Conservation (phyloP, 1,140 invertebrate species). For the Diachasma alloeum region DNA sequence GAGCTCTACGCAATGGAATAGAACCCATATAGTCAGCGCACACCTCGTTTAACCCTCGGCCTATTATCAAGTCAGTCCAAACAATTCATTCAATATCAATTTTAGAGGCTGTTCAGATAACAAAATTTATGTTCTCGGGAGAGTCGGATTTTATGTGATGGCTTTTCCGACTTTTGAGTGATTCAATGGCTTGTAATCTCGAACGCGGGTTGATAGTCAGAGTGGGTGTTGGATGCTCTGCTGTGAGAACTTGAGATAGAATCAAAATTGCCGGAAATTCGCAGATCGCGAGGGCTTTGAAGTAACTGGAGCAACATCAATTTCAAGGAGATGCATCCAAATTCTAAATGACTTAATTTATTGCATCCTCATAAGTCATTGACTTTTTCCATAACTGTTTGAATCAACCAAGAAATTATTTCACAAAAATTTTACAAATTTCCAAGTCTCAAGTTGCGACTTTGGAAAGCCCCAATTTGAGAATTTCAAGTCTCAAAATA, state of each 20-base stretch:
- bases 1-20: neutral
- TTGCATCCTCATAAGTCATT: too few relatives aligned
- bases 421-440: too few relatives aligned
- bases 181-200: neutral
- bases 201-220: neutral
- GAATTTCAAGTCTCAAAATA: too few relatives aligned
- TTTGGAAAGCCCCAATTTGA: too few relatives aligned
- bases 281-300: too few relatives aligned
- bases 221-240: neutral
- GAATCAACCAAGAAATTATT: too few relatives aligned
- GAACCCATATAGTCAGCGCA: neutral
- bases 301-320: too few relatives aligned
- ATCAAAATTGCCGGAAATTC: neutral
- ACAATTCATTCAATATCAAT: constrained; percentile 4
- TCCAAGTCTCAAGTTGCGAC: too few relatives aligned
- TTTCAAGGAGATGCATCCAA: too few relatives aligned
- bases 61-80: neutral
- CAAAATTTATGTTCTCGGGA: neutral
- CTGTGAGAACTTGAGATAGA: neutral
- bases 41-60: neutral
- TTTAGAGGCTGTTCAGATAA: neutral
- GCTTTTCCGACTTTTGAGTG: constrained; percentile 2
- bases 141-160: neutral
- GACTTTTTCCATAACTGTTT: too few relatives aligned
- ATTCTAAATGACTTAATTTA: too few relatives aligned